Evolutionary conservation across 1,140 invertebrate genomes (phyloP), one percentile per base, ranked within the genome.

Genomic region (Brachionus manjavacas): DNA sequence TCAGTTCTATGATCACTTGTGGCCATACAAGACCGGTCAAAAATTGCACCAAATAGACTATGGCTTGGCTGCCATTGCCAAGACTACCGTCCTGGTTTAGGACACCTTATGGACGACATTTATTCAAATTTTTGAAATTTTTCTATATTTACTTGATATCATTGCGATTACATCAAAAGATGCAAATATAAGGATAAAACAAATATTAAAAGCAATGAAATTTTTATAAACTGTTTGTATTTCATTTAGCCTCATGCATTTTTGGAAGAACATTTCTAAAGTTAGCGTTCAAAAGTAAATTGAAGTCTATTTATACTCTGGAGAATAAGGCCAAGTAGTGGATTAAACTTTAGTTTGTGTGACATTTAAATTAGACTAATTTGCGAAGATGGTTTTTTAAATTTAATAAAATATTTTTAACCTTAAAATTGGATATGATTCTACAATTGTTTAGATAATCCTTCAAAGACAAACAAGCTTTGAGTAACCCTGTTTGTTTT

Each of bases 1-100:
- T 81, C 39, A 81, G 23, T 16, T 81, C 79, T 14, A 60, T 64
- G 35, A 81, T 41, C 9, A 81, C 52, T 25, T 81, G 79, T 64
- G 79, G 79, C 52, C 35, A 46, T 43, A 81, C 79, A 0, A 81
- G 41, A 31, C 35, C 49, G 25, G 52, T 81, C 12, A 81, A 25
- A 64, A 81, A 64, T 16, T 81, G 79, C 8, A 39, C 35, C 16
- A 28, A 11, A 39, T 64, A 81, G 8, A 64, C 35, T 35, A 81
- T 64, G 20, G 49, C 52, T 16, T 81, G 79, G 11, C 79, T 81
- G 9, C 49, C 52, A 9, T 60, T 81, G 11, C 79, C 79, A 39
- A 81, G 49, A 68, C 25, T 81, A 14, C 79, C 79, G 39, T 81
- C 64, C n/a, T 81, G 79, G 28, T 81, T 81, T 6, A 81, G 49